Evolutionary conservation across 2,113 vertebrate species (phyloP).

Genomic region (Campylomormyrus tamandua): DNA sequence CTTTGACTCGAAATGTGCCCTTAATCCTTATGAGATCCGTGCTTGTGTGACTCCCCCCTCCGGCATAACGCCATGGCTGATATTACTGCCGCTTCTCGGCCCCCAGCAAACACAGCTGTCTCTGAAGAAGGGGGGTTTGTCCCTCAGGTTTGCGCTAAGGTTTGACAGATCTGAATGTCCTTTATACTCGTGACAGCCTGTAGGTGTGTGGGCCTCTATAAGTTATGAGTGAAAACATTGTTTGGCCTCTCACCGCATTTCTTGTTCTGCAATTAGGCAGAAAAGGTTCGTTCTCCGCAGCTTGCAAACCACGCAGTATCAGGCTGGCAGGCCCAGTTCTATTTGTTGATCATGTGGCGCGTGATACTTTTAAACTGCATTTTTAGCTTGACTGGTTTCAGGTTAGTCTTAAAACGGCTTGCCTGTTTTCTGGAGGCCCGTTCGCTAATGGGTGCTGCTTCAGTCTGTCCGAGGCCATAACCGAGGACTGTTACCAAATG

Average conservation of each 20-base stretch:
- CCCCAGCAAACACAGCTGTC: background rate
- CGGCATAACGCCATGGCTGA: background rate
- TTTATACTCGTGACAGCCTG: conserved; percentile 27
- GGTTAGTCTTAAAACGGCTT: background rate
- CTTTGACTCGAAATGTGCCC: background rate
- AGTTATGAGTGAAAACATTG: conserved; percentile 16
- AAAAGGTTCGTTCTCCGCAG: background rate
- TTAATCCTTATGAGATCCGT: background rate
- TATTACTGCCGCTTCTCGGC: background rate
- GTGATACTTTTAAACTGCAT: background rate
- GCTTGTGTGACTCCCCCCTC: background rate
- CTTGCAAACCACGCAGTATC: background rate
- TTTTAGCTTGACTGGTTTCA: background rate
- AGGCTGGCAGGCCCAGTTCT: background rate
- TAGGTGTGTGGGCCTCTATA: background rate
- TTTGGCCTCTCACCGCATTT: background rate
- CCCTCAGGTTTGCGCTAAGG: background rate
- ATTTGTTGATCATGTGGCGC: background rate
- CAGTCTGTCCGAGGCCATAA: background rate
- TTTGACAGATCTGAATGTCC: conserved; percentile 22
- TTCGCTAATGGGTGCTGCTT: background rate
- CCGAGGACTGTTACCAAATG: background rate
- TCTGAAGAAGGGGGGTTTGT: background rate
- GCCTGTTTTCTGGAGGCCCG: background rate
- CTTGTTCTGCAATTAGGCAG: background rate